Evolutionary conservation across 1,140 invertebrate genomes (phyloP).

Genomic region (Plutomurus gul): DNA sequence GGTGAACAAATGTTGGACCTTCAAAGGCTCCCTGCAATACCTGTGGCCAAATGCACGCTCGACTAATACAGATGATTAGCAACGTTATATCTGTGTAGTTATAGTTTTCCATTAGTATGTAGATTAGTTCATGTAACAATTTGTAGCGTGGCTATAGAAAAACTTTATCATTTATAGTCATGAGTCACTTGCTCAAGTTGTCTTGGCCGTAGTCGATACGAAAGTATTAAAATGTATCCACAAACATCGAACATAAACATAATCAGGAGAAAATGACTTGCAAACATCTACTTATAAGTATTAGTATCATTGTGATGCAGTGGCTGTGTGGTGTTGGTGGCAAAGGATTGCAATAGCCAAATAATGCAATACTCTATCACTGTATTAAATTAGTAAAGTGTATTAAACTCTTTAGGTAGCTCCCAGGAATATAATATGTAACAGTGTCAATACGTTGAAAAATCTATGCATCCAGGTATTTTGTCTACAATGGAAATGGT

Average conservation of each 20-base stretch:
- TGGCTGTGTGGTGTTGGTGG: not conserved
- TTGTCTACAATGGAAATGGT: too few species aligned
- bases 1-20: not conserved
- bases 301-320: conserved; percentile 9
- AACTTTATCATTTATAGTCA: too few species aligned
- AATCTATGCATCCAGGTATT: too few species aligned
- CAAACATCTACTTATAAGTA: conserved; percentile 13
- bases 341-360: not conserved
- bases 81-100: not conserved
- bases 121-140: conserved; percentile 21
- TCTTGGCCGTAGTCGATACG: not conserved
- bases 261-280: conserved; percentile 25
- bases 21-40: not conserved
- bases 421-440: too few species aligned
- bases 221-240: not conserved
- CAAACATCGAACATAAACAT: conserved; percentile 14
- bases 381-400: too few species aligned
- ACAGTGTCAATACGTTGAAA: too few species aligned
- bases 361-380: not conserved
- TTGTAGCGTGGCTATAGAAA: not conserved
- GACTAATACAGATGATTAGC: not conserved
- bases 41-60: not conserved
- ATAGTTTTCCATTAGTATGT: not conserved
- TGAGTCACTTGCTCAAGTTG: not conserved
- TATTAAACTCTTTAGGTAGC: not conserved